Evolutionary conservation across 1,140 invertebrate species (phyloP).

Genomic region (Sycobia sp.): DNA sequence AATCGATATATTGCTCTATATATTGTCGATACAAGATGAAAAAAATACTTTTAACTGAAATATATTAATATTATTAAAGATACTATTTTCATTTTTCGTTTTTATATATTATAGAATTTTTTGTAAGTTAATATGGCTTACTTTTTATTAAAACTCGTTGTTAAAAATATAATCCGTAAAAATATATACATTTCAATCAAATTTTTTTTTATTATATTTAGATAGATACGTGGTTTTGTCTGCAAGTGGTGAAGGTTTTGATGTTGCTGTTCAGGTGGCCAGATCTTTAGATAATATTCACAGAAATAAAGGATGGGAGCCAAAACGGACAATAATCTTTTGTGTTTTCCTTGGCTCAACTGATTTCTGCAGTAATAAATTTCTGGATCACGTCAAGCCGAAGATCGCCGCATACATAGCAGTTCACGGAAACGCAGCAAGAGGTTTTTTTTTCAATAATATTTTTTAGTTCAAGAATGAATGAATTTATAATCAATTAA

Average conservation of each 20-base stretch:
- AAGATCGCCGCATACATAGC: constrained; percentile 51
- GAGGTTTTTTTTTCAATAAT: constrained; percentile 42
- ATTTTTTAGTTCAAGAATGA: no score
- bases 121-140: no score
- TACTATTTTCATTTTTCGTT: no score
- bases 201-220: constrained; percentile 37
- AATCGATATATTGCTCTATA: no score
- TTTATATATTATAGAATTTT: no score
- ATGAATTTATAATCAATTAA: no score
- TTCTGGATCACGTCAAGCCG: constrained; percentile 42
- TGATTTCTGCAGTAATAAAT: constrained; percentile 44
- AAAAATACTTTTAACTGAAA: no score
- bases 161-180: background rate
- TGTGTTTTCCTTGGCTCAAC: constrained; percentile 46
- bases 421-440: constrained; percentile 43
- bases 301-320: constrained; percentile 49
- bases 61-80: no score
- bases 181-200: background rate
- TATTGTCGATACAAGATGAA: no score
- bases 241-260: constrained; percentile 44
- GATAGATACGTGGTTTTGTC: constrained; percentile 55
- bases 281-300: constrained; percentile 42
- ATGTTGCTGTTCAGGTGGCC: constrained; percentile 47
- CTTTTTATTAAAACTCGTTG: no score
- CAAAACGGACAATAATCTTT: constrained; percentile 53